Base-by-base conservation (phyloP, 2,113 vertebrate genomes). In the Xiphophorus couchianus region DNA sequence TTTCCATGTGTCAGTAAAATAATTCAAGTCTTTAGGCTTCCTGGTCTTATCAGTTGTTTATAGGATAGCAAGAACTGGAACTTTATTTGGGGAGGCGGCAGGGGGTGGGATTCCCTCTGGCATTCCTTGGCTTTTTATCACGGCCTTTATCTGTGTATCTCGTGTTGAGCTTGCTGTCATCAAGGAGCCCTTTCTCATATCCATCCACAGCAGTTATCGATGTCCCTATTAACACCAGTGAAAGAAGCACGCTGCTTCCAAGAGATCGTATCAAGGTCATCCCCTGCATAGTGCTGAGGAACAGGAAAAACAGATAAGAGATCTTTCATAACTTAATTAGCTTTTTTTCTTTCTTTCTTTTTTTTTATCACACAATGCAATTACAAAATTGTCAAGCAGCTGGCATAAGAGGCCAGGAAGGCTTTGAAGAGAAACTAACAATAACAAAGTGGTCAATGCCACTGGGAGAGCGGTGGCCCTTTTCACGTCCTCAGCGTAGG, bases 251-350 rank as follows among this genome's bases (percentile, higher is more conserved):
- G 76, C 82, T 73, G 83, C 89, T 73, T 89, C 78, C 77, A 69
- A 67, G 80, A 86, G 94, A 94, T 94, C 86, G 92, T 93, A 95
- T 94, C 94, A 91, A 90, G 91, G 90, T 88, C 89, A 86, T 85
- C 87, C 88, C 74, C 76, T 89, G 87, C 89, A 92, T 93, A 90
- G 89, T 1, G 65, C 74, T 10, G 68, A 84, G 84, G 85, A 88
- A 91, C 90, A 92, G 44, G 44, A 90, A 91, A 87, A 92, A 86
- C 84, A 85, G 93, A 95, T 94, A 94, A 93, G 86, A 80, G 83
- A 92, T 92, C 93, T 91, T 90, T 90, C 89, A 92, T 94, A 93
- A 95, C 93, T 94, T 95, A 95, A 95, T 95, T 95, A 94, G 93
- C 93, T 94, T 95, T 11, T 10, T 35, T 35, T 35, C 9, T 35